These are phyloP conservation scores for Axis porcinus DNA, from an alignment of 2,113 vertebrate species.

Conservation along the genomic window DNA sequence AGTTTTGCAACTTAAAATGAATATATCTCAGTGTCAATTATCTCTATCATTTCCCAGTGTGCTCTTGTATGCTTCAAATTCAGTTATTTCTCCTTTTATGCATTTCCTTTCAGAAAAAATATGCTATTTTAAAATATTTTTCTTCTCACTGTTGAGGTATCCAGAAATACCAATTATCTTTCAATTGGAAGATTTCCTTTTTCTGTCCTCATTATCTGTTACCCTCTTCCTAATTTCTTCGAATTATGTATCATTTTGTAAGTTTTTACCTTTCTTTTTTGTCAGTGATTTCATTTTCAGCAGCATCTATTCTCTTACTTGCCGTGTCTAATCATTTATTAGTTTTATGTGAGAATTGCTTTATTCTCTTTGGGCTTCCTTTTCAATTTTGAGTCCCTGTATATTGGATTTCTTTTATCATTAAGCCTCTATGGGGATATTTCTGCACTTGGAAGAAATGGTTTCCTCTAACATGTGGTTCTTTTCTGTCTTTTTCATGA, in stretches of 20 bases:
- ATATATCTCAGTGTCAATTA: not conserved
- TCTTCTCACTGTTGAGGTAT: not conserved
- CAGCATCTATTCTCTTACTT: not conserved
- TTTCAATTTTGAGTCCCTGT: not conserved
- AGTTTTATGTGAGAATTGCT: not conserved
- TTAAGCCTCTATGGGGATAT: not conserved
- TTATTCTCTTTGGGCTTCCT: not conserved
- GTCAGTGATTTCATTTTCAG: not conserved
- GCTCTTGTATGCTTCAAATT: not conserved
- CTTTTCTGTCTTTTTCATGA: not conserved
- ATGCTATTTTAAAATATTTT: not conserved
- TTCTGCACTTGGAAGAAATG: not conserved
- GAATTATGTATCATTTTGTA: not conserved
- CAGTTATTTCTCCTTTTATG: not conserved
- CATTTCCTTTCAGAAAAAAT: not conserved
- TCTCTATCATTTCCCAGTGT: not conserved
- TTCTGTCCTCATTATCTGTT: not conserved
- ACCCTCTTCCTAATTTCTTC: not conserved
- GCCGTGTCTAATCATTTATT: not conserved
- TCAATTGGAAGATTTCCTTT: not conserved
- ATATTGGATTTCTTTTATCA: not conserved
- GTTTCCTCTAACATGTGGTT: not conserved
- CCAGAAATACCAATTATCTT: not conserved
- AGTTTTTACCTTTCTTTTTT: not conserved
- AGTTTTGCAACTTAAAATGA: not conserved